Percentiles rank a stretch among this genome's conserved stretches.
Conservation (phyloP, 2,888 invertebrate species). For the Vanessa cardui region DNA sequence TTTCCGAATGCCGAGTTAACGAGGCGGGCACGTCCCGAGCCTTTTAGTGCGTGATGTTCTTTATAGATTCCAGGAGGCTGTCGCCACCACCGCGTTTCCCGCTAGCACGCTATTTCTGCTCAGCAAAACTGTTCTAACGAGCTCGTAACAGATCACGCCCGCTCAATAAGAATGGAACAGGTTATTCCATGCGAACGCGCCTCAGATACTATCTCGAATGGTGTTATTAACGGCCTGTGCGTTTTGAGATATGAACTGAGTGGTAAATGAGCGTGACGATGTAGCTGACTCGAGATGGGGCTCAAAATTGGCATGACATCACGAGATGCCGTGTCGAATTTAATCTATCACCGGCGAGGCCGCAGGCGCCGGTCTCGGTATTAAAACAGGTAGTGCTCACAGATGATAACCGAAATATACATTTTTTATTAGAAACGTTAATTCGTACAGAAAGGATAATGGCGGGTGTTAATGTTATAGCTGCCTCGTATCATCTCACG, state of each 20-base stretch:
- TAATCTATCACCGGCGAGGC: conserved; percentile 78
- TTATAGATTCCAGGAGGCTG: conserved; percentile 79
- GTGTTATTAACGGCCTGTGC: conserved; percentile 56
- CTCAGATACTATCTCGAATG: conserved; percentile 57
- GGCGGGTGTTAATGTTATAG: conserved; percentile 55
- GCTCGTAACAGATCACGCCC: conserved; percentile 9
- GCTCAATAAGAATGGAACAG: conserved; percentile 12
- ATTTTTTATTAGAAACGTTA: conserved; percentile 48
- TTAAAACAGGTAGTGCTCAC: conserved; percentile 55
- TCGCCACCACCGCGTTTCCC: conserved; percentile 73
- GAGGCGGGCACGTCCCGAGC: conserved; percentile 63
- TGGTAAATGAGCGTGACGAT: conserved; percentile 70
- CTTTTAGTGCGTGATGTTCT: conserved; percentile 66
- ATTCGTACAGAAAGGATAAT: conserved; percentile 61
- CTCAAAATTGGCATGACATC: conserved; percentile 79
- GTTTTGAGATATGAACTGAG: conserved; percentile 54
- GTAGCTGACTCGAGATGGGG: conserved; percentile 57
- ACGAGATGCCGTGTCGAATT: conserved; percentile 80
- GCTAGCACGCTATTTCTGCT: conserved; percentile 74
- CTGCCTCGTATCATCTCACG: conserved; percentile 55
- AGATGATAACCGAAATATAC: conserved; percentile 59
- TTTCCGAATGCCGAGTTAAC: conserved; percentile 77
- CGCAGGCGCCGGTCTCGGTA: conserved; percentile 69
- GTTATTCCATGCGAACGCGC: conserved; percentile 30
- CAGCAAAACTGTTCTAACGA: conserved; percentile 17